Percentiles rank a stretch among this genome's conserved stretches.
These are phyloP conservation scores for Scaptomyza polygonia DNA, from an alignment of 2,888 invertebrate genomes.

Conservation along the genomic window DNA sequence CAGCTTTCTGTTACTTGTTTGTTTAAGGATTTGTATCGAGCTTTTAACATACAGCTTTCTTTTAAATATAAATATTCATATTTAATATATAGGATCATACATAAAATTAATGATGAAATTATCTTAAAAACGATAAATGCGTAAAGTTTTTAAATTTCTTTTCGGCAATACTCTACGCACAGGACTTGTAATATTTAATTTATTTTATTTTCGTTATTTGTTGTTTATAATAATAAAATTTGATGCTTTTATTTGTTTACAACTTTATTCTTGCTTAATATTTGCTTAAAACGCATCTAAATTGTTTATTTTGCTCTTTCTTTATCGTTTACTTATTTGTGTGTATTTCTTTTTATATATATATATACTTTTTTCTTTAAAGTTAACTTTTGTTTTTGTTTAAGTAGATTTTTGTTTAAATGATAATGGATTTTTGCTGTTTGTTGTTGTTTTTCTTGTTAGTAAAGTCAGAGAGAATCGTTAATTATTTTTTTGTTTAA, in stretches of 20 bases:
- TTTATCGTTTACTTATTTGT: conserved; percentile 14
- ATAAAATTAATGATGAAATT: conserved; percentile 63
- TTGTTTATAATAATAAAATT: conserved; percentile 54
- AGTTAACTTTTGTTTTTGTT: conserved; percentile 66
- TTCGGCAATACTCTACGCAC: conserved; percentile 46
- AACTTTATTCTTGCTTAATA: conserved; percentile 37
- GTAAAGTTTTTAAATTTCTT: conserved; percentile 25
- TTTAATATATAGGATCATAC: conserved; percentile 71
- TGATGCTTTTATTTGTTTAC: conserved; percentile 65
- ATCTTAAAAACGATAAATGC: conserved; percentile 63
- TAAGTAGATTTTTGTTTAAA: conserved; percentile 71
- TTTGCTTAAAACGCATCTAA: conserved; percentile 70
- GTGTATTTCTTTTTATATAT: conserved; percentile 32
- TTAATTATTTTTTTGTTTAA: conserved; percentile 52
- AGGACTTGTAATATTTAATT: conserved; percentile 49
- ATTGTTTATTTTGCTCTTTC: conserved; percentile 45
- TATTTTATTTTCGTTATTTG: conserved; percentile 37
- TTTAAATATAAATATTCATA: conserved; percentile 71
- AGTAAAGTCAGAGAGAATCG: conserved; percentile 69
- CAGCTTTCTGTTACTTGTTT: conserved; percentile 43
- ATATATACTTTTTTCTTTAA: conserved; percentile 69
- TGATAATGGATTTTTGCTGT: conserved; percentile 72
- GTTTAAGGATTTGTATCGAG: conserved; percentile 36
- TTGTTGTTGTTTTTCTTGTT: conserved; percentile 53
- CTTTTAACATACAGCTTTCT: conserved; percentile 50